Evolutionary conservation across 2,113 vertebrate species (phyloP).

Genomic region (Cavia porcellus): DNA sequence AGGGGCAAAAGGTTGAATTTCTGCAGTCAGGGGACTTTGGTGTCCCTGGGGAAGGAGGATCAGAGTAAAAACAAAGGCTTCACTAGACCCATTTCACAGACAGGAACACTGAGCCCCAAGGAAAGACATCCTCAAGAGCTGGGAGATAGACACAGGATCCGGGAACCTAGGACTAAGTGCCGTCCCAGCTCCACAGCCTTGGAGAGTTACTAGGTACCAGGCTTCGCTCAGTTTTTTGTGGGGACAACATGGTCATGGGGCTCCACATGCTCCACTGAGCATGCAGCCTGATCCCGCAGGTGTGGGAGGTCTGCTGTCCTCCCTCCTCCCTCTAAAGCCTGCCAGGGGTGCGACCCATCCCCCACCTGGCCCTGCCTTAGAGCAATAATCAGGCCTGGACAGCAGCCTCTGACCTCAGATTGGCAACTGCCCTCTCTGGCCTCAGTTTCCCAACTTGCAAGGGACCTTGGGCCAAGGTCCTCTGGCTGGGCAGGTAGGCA

Average conservation of each 20-base stretch:
- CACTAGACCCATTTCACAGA: neutral
- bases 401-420: neutral
- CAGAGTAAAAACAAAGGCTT: neutral
- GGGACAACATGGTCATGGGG: neutral
- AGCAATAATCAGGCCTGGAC: neutral
- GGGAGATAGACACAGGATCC: neutral
- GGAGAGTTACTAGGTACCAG: too few relatives aligned
- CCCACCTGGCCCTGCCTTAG: accelerated
- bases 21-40: neutral
- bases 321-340: neutral
- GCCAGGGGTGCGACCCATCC: neutral
- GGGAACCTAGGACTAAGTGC: neutral
- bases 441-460: neutral
- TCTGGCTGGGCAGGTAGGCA: neutral
- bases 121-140: neutral
- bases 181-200: neutral
- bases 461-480: accelerated
- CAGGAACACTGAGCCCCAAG: neutral
- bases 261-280: neutral
- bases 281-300: neutral
- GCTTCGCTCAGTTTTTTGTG: neutral
- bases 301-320: neutral
- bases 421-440: neutral
- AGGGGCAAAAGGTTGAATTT: neutral
- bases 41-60: neutral